phyloP scores from a whole-genome alignment of 30 jellyfish, hydroid and myxozoan species.

The Hydractinia symbiolongicarpus region DNA sequence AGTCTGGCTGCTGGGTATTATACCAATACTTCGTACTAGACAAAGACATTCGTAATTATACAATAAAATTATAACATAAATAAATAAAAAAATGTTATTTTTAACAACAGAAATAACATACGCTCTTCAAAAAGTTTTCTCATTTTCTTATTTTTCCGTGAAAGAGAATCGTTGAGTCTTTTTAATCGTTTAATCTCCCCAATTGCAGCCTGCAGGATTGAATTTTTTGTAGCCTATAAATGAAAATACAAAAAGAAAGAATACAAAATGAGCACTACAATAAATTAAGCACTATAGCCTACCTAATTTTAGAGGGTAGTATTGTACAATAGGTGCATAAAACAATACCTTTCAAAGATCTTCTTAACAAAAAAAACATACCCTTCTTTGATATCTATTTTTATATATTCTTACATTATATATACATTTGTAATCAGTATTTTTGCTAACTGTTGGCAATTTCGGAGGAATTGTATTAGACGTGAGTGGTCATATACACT shows the following conservation, averaged over 20 bases:
- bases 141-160: constrained; percentile 11
- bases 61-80: background rate
- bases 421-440: no score
- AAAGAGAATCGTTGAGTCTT: constrained; percentile 20
- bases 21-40: constrained; percentile 38
- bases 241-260: background rate
- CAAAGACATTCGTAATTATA: background rate
- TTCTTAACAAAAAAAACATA: no score
- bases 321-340: no score
- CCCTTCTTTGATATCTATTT: no score
- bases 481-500: no score
- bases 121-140: constrained; percentile 27
- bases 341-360: no score
- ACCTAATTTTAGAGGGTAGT: no score
- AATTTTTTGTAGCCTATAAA: constrained; percentile 31
- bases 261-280: background rate
- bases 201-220: constrained; percentile 35
- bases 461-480: no score
- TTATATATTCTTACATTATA: no score
- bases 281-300: no score
- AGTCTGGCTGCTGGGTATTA: constrained; percentile 19
- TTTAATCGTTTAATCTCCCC: constrained; percentile 14
- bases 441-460: no score
- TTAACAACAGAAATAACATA: background rate
- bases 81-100: background rate